Conservation (phyloP, 2,888 invertebrate species). For the Drosophila austrosaltans region DNA sequence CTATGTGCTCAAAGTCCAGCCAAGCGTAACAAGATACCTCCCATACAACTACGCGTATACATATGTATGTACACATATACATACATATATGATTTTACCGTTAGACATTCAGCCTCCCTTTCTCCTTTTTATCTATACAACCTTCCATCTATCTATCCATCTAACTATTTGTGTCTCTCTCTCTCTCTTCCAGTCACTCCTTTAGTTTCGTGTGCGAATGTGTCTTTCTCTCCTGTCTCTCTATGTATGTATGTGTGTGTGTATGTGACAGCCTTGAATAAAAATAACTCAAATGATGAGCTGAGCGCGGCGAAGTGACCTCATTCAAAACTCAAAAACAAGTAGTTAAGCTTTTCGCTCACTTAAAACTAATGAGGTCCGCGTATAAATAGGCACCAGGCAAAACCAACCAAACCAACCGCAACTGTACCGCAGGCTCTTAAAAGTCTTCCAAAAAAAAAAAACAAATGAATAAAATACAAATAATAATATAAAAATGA, state of each 20-base stretch:
- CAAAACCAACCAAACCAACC: slow-evolving; percentile 33
- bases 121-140: not conserved
- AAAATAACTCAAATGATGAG: slow-evolving; percentile 75
- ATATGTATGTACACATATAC: too few relatives aligned
- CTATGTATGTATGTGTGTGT: slow-evolving; percentile 30
- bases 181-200: slow-evolving; percentile 3
- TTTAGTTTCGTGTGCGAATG: slow-evolving; percentile 22
- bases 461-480: slow-evolving; percentile 28
- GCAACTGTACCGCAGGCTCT: slow-evolving; percentile 46
- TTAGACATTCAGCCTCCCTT: not conserved
- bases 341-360: slow-evolving; percentile 76
- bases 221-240: slow-evolving; percentile 21
- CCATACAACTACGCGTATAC: slow-evolving; percentile 1
- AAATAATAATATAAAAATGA: slow-evolving; percentile 12
- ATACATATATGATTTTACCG: not conserved
- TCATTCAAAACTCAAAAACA: slow-evolving; percentile 77
- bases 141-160: slow-evolving; percentile 5
- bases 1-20: slow-evolving; percentile 43
- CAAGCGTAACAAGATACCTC: slow-evolving; percentile 47
- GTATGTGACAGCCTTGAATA: slow-evolving; percentile 67
- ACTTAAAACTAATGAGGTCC: slow-evolving; percentile 76
- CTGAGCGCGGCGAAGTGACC: slow-evolving; percentile 68
- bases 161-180: slow-evolving; percentile 1
- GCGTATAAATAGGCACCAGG: slow-evolving; percentile 68
- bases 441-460: slow-evolving; percentile 35